Percentiles rank a stretch among this genome's conserved stretches.
Evolutionary conservation across 2,797 vertebrate species (phyloP).

Genomic region (Anguilla obscura): DNA sequence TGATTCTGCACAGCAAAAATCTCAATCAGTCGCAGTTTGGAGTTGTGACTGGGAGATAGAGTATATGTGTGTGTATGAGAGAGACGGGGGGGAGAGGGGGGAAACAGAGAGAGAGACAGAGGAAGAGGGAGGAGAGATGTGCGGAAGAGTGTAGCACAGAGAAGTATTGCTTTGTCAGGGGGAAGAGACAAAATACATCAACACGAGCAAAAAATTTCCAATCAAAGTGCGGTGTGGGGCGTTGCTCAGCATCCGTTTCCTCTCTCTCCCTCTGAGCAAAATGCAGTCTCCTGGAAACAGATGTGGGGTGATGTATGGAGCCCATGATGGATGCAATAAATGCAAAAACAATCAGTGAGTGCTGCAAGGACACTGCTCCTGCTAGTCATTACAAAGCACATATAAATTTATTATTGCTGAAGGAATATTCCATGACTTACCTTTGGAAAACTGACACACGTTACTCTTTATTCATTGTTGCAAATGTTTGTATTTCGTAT

Average conservation of each 20-base stretch:
- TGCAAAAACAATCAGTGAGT: slow-evolving; percentile 5
- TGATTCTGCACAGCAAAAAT: slow-evolving; percentile 60
- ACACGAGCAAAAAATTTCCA: slow-evolving; percentile 38
- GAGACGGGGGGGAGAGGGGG: background rate
- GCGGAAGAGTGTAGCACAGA: slow-evolving; percentile 28
- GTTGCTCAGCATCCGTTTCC: slow-evolving; percentile 31
- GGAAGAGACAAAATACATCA: slow-evolving; percentile 36
- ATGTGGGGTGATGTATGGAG: background rate
- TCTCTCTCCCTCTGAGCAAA: slow-evolving; percentile 31
- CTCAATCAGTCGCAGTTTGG: slow-evolving; percentile 55
- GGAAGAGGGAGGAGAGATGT: background rate
- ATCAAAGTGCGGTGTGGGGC: slow-evolving; percentile 38
- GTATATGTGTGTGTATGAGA: slow-evolving; percentile 8
- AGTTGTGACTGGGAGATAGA: slow-evolving; percentile 46
- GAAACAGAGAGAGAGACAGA: background rate
- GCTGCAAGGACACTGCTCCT: background rate
- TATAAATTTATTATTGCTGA: background rate
- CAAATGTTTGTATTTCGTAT: background rate
- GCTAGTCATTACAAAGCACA: background rate
- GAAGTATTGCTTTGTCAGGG: slow-evolving; percentile 38
- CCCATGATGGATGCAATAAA: slow-evolving; percentile 4
- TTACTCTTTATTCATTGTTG: background rate
- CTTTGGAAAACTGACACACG: background rate
- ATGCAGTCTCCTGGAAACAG: slow-evolving; percentile 25
- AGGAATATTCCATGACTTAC: background rate